Conservation (phyloP, 2,888 invertebrate genomes). For the Drosophila tripunctata region DNA sequence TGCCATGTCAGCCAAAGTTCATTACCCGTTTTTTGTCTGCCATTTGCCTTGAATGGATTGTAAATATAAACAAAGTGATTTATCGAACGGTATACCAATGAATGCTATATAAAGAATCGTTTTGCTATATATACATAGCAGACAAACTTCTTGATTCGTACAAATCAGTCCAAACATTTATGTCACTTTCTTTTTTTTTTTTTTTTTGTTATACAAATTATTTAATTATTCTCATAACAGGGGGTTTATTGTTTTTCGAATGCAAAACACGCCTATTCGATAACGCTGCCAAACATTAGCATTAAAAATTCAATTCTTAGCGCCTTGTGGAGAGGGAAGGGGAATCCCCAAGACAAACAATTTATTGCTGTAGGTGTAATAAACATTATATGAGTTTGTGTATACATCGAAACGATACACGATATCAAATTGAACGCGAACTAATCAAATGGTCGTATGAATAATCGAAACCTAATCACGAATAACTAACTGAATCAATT, state of each 20-base stretch:
- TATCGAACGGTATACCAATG: not conserved
- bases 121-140: slow-evolving; percentile 14
- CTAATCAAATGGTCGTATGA: slow-evolving; percentile 26
- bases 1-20: too few relatives aligned
- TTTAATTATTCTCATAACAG: slow-evolving; percentile 26
- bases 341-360: not conserved
- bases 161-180: slow-evolving; percentile 21
- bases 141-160: slow-evolving; percentile 56
- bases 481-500: slow-evolving; percentile 30
- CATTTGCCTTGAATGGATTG: slow-evolving; percentile 7
- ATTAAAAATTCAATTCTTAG: slow-evolving; percentile 63
- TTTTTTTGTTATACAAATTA: slow-evolving; percentile 47
- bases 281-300: slow-evolving; percentile 28
- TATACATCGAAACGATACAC: slow-evolving; percentile 10
- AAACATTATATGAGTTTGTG: slow-evolving; percentile 17
- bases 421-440: slow-evolving; percentile 32
- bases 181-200: not conserved
- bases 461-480: slow-evolving; percentile 39
- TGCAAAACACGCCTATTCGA: slow-evolving; percentile 54
- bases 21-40: too few relatives aligned
- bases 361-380: slow-evolving; percentile 21
- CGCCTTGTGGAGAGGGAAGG: not conserved
- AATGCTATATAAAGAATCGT: slow-evolving; percentile 6
- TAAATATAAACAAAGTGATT: slow-evolving; percentile 12
- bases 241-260: not conserved